phyloP scores from a whole-genome alignment of 2,888 invertebrate species.

The Drosophila aldrichi region DNA sequence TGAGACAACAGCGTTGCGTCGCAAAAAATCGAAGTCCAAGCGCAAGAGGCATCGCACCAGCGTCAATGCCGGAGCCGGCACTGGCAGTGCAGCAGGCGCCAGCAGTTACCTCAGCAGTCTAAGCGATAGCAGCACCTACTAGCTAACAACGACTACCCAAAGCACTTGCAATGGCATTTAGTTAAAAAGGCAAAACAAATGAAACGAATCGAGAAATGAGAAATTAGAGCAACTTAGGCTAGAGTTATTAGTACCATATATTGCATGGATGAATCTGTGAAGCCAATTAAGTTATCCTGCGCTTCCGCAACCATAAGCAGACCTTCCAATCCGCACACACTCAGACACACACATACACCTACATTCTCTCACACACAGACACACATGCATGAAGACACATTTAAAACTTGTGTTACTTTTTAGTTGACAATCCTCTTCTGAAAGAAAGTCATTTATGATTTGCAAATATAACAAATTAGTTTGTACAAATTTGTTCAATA shows the following conservation, averaged over 20 bases:
- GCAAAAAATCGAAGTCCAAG: slow-evolving; percentile 82
- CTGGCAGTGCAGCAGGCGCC: slow-evolving; percentile 65
- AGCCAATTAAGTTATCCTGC: slow-evolving; percentile 31
- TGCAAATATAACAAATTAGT: slow-evolving; percentile 68
- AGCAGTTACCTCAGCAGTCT: slow-evolving; percentile 73
- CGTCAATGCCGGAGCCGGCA: slow-evolving; percentile 50
- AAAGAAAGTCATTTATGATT: slow-evolving; percentile 41
- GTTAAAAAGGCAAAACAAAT: slow-evolving; percentile 23
- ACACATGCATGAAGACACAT: slow-evolving; percentile 10
- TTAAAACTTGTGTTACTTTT: slow-evolving; percentile 58
- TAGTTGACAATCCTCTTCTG: slow-evolving; percentile 38
- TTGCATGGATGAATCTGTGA: slow-evolving; percentile 15
- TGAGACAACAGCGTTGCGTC: slow-evolving; percentile 70
- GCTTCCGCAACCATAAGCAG: slow-evolving; percentile 46
- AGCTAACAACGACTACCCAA: slow-evolving; percentile 46
- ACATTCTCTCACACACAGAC: not conserved
- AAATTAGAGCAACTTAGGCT: slow-evolving; percentile 40
- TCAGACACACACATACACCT: slow-evolving; percentile 16
- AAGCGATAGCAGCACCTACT: slow-evolving; percentile 79
- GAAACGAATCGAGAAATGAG: not conserved
- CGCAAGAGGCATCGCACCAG: slow-evolving; percentile 76
- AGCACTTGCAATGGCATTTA: slow-evolving; percentile 50
- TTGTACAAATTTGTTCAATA: slow-evolving; percentile 57
- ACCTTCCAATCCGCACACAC: slow-evolving; percentile 28
- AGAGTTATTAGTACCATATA: slow-evolving; percentile 32